These are phyloP conservation scores for Myiopsitta monachus DNA, from an alignment of 2,113 vertebrate genomes.

Conservation along the genomic window DNA sequence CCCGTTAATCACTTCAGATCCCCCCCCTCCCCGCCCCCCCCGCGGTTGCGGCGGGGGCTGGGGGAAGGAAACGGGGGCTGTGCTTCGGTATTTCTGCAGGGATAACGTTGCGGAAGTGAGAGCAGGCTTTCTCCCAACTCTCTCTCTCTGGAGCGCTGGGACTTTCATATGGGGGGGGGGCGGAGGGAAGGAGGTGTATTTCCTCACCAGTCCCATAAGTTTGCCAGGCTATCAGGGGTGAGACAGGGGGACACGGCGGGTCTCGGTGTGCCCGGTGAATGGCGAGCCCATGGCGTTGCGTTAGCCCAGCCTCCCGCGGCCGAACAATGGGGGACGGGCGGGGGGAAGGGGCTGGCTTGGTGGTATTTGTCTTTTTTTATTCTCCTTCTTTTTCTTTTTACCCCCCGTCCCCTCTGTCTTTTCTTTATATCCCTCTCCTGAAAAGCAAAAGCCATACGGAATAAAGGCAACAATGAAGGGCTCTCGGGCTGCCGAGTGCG, in stretches of 20 bases:
- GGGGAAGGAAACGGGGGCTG: not conserved
- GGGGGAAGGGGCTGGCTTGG: conserved; percentile 8
- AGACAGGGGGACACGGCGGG: not conserved
- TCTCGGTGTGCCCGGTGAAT: not conserved
- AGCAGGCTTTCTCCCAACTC: not conserved
- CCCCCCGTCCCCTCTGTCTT: fast-evolving
- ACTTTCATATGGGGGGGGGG: not conserved
- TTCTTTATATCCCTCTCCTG: not conserved
- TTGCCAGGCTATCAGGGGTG: not conserved
- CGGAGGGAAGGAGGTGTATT: not conserved
- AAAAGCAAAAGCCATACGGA: not conserved
- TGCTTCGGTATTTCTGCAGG: conserved; percentile 4
- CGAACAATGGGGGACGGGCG: conserved; percentile 26
- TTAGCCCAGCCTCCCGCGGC: conserved; percentile 29
- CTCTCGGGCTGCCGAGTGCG: not conserved
- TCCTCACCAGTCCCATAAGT: not conserved
- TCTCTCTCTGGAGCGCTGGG: not conserved
- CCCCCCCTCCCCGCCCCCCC: too few species aligned
- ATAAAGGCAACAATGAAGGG: conserved; percentile 26
- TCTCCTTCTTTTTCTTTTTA: fast-evolving
- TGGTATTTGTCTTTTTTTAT: not conserved
- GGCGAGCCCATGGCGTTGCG: conserved; percentile 17
- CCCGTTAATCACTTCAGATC: conserved; percentile 1
- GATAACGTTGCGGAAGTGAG: conserved; percentile 14
- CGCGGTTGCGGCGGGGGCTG: not conserved